phyloP scores from a whole-genome alignment of 2,113 vertebrate species.

The Melospiza melodia region DNA sequence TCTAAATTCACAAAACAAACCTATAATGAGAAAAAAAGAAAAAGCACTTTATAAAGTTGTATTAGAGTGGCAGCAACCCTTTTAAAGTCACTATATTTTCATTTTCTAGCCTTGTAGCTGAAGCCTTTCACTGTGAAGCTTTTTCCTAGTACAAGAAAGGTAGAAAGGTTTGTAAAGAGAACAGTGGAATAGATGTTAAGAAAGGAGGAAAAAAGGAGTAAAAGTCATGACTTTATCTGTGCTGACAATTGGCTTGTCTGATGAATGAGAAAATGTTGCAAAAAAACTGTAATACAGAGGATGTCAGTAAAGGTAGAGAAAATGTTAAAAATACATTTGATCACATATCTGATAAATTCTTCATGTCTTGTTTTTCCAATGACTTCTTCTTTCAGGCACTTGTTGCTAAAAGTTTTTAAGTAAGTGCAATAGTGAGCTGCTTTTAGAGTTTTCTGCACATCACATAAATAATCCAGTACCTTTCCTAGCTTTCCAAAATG shows the following conservation, averaged over 20 bases:
- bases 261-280: background rate
- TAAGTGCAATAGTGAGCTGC: background rate
- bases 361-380: background rate
- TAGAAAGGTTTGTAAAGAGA: background rate
- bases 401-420: background rate
- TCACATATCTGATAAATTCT: background rate
- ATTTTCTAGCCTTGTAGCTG: background rate
- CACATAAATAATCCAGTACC: background rate
- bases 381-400: background rate
- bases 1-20: constrained; percentile 94
- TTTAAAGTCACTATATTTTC: background rate
- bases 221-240: background rate
- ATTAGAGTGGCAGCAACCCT: background rate
- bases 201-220: background rate
- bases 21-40: constrained; percentile 69
- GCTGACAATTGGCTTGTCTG: background rate
- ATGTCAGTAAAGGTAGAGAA: background rate
- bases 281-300: background rate
- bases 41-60: background rate
- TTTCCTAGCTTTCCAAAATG: background rate
- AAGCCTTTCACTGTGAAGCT: background rate
- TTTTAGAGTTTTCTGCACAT: background rate
- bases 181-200: background rate
- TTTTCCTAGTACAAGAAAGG: background rate
- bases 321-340: background rate